These are phyloP conservation scores for Capreolus pygargus DNA, from an alignment of 2,113 vertebrate species.

Conservation along the genomic window DNA sequence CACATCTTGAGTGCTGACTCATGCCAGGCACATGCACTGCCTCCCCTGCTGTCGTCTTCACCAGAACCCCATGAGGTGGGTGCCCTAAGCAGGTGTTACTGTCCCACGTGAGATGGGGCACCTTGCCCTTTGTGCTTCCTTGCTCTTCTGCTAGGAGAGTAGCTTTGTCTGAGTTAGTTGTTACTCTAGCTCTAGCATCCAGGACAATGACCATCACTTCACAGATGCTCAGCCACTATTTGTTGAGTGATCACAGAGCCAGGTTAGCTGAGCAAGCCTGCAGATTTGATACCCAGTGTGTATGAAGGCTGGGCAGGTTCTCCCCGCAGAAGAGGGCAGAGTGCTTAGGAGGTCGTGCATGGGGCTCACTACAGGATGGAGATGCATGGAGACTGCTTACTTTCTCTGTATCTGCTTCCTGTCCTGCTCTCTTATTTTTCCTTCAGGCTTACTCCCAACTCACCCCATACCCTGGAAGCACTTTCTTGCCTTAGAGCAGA, in stretches of 20 bases:
- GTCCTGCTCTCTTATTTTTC: neutral
- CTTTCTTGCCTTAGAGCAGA: neutral
- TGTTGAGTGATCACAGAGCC: neutral
- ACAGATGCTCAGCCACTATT: neutral
- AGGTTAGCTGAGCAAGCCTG: neutral
- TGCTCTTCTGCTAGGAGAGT: neutral
- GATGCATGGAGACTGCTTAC: rapidly evolving
- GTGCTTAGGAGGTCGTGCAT: neutral
- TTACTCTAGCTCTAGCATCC: neutral
- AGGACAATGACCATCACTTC: neutral
- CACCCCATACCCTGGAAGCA: neutral
- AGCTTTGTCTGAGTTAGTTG: neutral
- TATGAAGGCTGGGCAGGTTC: neutral
- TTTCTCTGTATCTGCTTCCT: neutral
- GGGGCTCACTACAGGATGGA: neutral
- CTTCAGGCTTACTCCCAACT: neutral
- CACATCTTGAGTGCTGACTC: neutral
- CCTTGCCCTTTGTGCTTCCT: neutral
- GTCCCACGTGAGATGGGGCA: neutral
- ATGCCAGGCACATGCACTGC: neutral
- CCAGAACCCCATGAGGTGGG: neutral
- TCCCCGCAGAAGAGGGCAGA: neutral
- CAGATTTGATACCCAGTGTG: neutral
- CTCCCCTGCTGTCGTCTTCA: neutral
- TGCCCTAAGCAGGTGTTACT: neutral